These are phyloP conservation scores for Brotula barbata DNA, from an alignment of 2,797 vertebrate genomes.

Conservation along the genomic window DNA sequence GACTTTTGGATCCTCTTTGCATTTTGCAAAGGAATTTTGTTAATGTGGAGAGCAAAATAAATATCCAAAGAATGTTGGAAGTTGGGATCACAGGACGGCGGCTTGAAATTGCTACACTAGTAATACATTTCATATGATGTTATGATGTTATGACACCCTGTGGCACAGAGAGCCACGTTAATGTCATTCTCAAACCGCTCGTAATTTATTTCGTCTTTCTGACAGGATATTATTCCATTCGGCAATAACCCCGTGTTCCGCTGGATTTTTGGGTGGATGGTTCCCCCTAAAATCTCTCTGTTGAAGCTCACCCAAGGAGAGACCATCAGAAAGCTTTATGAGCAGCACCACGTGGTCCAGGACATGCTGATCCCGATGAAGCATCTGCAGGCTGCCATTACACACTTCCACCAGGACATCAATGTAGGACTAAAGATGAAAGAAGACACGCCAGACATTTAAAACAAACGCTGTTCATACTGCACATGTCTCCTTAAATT, in stretches of 20 bases:
- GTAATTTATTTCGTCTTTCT: constrained; percentile 12
- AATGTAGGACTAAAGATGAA: constrained; percentile 76
- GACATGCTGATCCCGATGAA: constrained; percentile 98
- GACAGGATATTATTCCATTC: constrained; percentile 96
- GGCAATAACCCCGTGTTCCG: constrained; percentile 94
- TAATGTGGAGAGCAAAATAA: not conserved
- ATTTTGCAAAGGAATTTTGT: constrained; percentile 23
- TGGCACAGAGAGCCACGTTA: not conserved
- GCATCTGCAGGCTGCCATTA: constrained; percentile 84
- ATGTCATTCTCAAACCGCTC: not conserved
- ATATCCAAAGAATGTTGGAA: not conserved
- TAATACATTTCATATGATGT: no score
- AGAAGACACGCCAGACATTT: not conserved
- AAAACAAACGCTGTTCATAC: not conserved
- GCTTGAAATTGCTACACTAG: no score
- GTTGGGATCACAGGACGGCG: no score
- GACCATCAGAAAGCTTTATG: constrained; percentile 91
- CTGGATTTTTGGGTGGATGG: constrained; percentile 97
- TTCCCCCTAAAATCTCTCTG: constrained; percentile 97
- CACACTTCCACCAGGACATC: constrained; percentile 87
- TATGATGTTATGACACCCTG: no score
- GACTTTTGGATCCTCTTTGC: constrained; percentile 20
- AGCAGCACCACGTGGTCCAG: constrained; percentile 96
- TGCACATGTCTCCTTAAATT: not conserved
- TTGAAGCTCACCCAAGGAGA: constrained; percentile 98